Percentiles rank a stretch among this genome's conserved stretches.
Evolutionary conservation across 1,140 invertebrate genomes (phyloP).

Genomic region (Anoplophora glabripennis): DNA sequence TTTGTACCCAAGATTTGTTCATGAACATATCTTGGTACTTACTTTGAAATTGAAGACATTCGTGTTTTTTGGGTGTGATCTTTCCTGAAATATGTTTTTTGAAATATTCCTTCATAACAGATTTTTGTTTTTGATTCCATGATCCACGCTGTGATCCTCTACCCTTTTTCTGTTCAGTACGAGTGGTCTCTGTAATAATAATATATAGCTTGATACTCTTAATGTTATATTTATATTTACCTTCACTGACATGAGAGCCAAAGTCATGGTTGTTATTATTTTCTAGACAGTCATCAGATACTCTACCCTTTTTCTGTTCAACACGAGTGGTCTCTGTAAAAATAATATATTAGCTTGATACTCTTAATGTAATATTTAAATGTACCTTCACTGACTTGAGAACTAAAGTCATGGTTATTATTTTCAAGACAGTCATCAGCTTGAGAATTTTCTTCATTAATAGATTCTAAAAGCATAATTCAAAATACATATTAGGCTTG

Average conservation of each 20-base stretch:
- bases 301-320: constrained; percentile 1
- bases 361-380: not conserved
- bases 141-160: constrained; percentile 9
- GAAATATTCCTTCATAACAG: constrained; percentile 4
- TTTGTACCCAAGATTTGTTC: constrained; percentile 12
- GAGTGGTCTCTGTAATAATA: constrained; percentile 1
- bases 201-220: not conserved
- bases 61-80: constrained; percentile 7
- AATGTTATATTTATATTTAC: not conserved
- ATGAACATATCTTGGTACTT: constrained; percentile 8
- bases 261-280: no score
- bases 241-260: no score
- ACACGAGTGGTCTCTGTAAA: not conserved
- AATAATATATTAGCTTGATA: not conserved
- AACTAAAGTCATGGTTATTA: constrained; percentile 1
- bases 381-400: constrained; percentile 3
- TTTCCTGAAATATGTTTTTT: constrained; percentile 11
- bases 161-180: not conserved
- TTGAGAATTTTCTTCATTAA: constrained; percentile 3
- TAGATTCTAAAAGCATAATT: constrained; percentile 2
- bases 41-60: constrained; percentile 5
- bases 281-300: no score
- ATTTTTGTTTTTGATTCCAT: constrained; percentile 11
- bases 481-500: not conserved
- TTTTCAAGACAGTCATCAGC: not conserved